Evolutionary conservation across 1,140 invertebrate genomes (phyloP).

Genomic region (Caerostris extrusa): DNA sequence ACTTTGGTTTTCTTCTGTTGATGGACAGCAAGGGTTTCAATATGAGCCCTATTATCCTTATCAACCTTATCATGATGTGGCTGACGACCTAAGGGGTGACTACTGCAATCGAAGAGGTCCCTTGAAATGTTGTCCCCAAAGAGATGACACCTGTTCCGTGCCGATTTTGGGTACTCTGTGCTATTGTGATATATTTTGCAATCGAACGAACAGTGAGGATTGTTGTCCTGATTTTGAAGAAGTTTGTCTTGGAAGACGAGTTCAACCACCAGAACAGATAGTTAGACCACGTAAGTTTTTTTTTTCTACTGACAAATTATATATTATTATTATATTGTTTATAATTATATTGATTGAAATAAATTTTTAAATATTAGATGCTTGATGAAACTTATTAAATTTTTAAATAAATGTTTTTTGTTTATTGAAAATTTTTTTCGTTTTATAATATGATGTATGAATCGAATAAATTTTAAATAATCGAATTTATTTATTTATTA

Average conservation of each 20-base stretch:
- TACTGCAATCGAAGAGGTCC: slow-evolving; percentile 81
- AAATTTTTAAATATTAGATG: neutral
- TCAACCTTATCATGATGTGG: neutral
- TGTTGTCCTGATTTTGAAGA: slow-evolving; percentile 94
- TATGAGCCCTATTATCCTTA: slow-evolving; percentile 20
- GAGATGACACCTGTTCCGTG: slow-evolving; percentile 88
- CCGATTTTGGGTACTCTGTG: slow-evolving; percentile 91
- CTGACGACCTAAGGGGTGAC: slow-evolving; percentile 80
- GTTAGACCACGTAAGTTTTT: slow-evolving; percentile 46
- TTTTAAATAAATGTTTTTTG: neutral
- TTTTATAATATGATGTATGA: too few species aligned
- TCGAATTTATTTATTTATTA: too few species aligned
- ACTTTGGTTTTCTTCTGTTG: neutral
- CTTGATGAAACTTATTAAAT: neutral
- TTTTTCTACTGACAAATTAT: neutral
- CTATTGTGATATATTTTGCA: slow-evolving; percentile 97
- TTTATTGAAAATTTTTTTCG: neutral
- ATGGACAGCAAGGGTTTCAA: neutral
- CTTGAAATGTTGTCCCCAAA: slow-evolving; percentile 85
- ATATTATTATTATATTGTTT: neutral
- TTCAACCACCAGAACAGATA: slow-evolving; percentile 36
- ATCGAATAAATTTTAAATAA: too few species aligned
- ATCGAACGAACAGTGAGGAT: slow-evolving; percentile 86
- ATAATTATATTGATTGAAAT: neutral
- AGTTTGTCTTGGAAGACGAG: slow-evolving; percentile 83